Evolutionary conservation across 1,140 invertebrate species (phyloP), one percentile per base, ranked within the genome.

Genomic region (Lepidostoma basale): DNA sequence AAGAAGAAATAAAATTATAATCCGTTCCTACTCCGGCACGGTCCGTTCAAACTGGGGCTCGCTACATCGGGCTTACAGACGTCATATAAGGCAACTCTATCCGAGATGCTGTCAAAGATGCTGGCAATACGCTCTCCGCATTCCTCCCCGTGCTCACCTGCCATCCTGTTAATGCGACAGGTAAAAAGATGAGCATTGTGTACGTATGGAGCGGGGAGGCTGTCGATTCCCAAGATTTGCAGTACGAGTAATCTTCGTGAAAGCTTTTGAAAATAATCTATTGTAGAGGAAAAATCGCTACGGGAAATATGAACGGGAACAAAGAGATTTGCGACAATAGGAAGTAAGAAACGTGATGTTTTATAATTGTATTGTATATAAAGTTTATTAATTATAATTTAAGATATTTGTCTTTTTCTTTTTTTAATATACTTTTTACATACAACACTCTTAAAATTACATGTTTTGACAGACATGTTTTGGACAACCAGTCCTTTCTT

Each of bases 251-350:
- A 54, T 54, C 49, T 28, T 30, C 22, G 3, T 54, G 20, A 54
- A 54, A 54, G 49, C 49, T 54, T 54, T 54, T 54, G 25, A 54
- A 54, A 45, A 54, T 54, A 54, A 54, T 54, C 49, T 28, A 30
- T 30, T 54, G 23, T 54, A 4, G 49, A 54, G 25, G 22, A 9
- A 33, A 54, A 54, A 54, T 54, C 49, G 33, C 49, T 33, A 14
- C 12, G 22, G 49, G 14, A 33, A 54, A 54, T 30, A 54, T 54
- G 49, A 54, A 54, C 49, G 26, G 2, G 45, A 12, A 54, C 25
- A 9, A 20, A 22, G 8, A 45, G 42, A 22, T 14, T 3, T 9
- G 16, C 22, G 10, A 20, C 6, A 9, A 42, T 42, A 42, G 5
- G 14, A 10, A 9, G n/a, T 6, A 42, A 42, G 14, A 42, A 42